These are phyloP conservation scores for Rosalia funebris DNA, from an alignment of 2,888 invertebrate genomes.

Conservation along the genomic window DNA sequence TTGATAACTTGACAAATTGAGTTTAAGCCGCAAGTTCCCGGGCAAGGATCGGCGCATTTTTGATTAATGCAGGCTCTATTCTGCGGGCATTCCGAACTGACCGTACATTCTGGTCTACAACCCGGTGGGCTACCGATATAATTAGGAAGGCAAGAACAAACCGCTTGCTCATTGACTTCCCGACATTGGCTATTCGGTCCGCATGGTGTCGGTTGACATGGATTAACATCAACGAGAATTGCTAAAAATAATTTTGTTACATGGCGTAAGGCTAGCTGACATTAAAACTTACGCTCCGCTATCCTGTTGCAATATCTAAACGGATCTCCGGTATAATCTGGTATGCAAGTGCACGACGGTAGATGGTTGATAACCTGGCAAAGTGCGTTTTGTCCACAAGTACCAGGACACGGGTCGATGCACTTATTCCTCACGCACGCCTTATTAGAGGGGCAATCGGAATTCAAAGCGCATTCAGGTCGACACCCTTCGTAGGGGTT, in stretches of 20 bases:
- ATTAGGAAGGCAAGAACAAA: conserved; percentile 73
- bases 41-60: conserved; percentile 82
- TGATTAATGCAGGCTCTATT: conserved; percentile 80
- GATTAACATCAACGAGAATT: conserved; percentile 63
- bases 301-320: conserved; percentile 48
- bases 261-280: no score
- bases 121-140: conserved; percentile 76
- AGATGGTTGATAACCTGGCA: conserved; percentile 80
- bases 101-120: conserved; percentile 78
- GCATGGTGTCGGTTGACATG: conserved; percentile 81
- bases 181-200: conserved; percentile 78
- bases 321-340: conserved; percentile 54
- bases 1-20: conserved; percentile 80
- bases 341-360: conserved; percentile 74
- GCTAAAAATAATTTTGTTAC: conserved; percentile 18
- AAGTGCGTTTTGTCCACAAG: conserved; percentile 78
- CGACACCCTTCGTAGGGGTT: conserved; percentile 81
- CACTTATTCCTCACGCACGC: conserved; percentile 81
- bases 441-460: conserved; percentile 76
- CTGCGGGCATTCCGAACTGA: conserved; percentile 78
- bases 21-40: conserved; percentile 78
- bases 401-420: conserved; percentile 82
- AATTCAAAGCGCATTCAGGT: conserved; percentile 78
- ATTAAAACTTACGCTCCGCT: conserved; percentile 19
- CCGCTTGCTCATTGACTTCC: conserved; percentile 69